Percentiles rank a stretch among this genome's conserved stretches.
Evolutionary conservation across 2,888 invertebrate genomes (phyloP).

Genomic region (Patella caerulea): DNA sequence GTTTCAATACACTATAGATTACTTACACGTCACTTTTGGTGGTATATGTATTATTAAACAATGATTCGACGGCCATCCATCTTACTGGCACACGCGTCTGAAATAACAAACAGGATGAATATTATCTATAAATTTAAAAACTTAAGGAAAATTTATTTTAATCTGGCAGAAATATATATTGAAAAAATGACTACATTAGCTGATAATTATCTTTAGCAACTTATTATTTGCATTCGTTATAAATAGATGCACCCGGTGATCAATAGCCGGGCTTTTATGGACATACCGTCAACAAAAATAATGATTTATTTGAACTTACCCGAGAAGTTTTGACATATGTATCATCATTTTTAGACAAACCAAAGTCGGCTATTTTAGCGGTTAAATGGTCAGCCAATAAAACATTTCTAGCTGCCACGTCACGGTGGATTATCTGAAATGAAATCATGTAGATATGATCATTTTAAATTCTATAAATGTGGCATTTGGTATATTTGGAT

Average conservation of each 20-base stretch:
- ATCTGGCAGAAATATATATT: too few species aligned
- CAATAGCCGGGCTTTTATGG: too few species aligned
- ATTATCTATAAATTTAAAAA: too few species aligned
- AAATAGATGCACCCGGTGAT: too few species aligned
- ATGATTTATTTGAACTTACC: constrained; percentile 44
- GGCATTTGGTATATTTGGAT: too few species aligned
- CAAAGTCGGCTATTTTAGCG: constrained; percentile 64
- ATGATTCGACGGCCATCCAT: constrained; percentile 64
- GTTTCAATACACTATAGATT: background rate
- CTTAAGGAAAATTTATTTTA: too few species aligned
- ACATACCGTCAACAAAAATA: too few species aligned
- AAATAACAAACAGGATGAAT: constrained; percentile 12
- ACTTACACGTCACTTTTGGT: constrained; percentile 65
- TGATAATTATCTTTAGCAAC: too few species aligned
- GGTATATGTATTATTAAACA: constrained; percentile 62
- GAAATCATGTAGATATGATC: background rate
- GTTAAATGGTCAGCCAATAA: constrained; percentile 57
- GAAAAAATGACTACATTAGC: too few species aligned
- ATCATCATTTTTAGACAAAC: constrained; percentile 64
- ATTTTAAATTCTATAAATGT: too few species aligned
- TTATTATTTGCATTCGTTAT: too few species aligned
- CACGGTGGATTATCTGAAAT: constrained; percentile 61
- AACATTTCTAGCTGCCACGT: constrained; percentile 64
- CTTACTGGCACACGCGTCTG: constrained; percentile 64
- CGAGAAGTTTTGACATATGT: constrained; percentile 66